Base-by-base conservation (phyloP, 2,113 vertebrate genomes). In the Upupa epops region DNA sequence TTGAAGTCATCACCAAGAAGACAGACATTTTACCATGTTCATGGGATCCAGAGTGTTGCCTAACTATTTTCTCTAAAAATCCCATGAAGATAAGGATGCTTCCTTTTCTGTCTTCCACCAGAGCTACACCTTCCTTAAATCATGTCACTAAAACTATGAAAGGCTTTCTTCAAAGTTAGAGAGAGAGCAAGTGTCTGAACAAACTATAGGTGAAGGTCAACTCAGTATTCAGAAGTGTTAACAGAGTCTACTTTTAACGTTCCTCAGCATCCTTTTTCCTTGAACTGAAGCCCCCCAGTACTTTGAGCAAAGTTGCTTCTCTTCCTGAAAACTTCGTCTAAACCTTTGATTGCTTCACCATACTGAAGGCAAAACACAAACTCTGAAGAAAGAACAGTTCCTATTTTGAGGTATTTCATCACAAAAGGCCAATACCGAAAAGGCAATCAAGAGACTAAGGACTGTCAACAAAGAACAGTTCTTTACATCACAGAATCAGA, bases 321-420 rank as follows among this genome's bases (percentile, higher is more conserved):
- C n/a, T 82, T 89, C 42, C 80, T 96, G 61, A 93, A 95, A 74
- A 48, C 83, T 92, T 34, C 70, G 34, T 82, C 79, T 93, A 79
- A 89, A 64, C 66, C 76, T 94, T 86, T 92, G 93, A 95, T 95
- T 94, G 75, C 71, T 94, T 96, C 90, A 93, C 76, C 70, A 88
- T 93, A 91, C 1, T 96, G 95, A 92, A 94, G 63, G 93, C 92
- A 95, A 93, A 93, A 88, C 82, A 48, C 79, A 77, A 83, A 82
- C 69, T 95, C 93, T 95, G 87, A 91, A 95, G 93, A 95, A 97
- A 89, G 79, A 83, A 91, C 82, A 93, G 89, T 92, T 93, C 94
- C 61, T 96, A 95, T 95, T 97, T 97, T 95, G 97, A 93, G 75
- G 83, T 92, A 86, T 96, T 96, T 96, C 96, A 95, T 95, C 95